Evolutionary conservation across 2,888 invertebrate species (phyloP), one percentile per base, ranked within the genome.

Genomic region (Abrostola triplasia): DNA sequence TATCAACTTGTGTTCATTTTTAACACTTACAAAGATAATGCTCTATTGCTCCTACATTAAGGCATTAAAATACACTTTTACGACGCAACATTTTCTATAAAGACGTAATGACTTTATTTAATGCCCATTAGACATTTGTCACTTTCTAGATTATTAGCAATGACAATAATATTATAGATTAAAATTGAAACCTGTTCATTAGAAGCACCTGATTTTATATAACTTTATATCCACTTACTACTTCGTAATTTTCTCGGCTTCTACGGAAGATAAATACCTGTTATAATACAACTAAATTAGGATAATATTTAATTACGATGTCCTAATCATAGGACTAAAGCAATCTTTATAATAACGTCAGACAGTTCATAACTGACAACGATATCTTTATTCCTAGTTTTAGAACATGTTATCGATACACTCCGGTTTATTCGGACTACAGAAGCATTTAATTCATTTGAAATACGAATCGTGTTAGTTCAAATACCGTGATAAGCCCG

Each of bases 1-100:
- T 82, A 86, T 83, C 84, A 82, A 87, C 89, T 88, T 76, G 87
- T 76, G 74, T 77, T 80, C 79, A 82, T 77, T 74, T 79, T 83
- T 86, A 90, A 90, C 90, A 89, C 89, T 90, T 90, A 91, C 80
- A 83, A 81, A 82, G 77, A 83, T 85, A 87, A 88, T 81, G 83
- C 84, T 85, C 86, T 85, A 86, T 88, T 84, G 84, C 82, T 87
- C 83, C 86, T 86, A 88, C 84, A 55, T 71, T 86, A 87, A 88
- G 90, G 89, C 91, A 88, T 89, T 86, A 85, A 87, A 84, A 62
- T 64, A 74, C 66, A 80, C 70, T 79, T 79, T 80, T 79, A 83
- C 77, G 80, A 77, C 79, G 70, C 81, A 79, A 80, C 79, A 81
- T 81, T 82, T 74, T 67, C 74, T 81, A 83, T 74, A 41, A 79